phyloP scores from a whole-genome alignment of 1,140 invertebrate genomes.

The Medauroidea extradentata region DNA sequence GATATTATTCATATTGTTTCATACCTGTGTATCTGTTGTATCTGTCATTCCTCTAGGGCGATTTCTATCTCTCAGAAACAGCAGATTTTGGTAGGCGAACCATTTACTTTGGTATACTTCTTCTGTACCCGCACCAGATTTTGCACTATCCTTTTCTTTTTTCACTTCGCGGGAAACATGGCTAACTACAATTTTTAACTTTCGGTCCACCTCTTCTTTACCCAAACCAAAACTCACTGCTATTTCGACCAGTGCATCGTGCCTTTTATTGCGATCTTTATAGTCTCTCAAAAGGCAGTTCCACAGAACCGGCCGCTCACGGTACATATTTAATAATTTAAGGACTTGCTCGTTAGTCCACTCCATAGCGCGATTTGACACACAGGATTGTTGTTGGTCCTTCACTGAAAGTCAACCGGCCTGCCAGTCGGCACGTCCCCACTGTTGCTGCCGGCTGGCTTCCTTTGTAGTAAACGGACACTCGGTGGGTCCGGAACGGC shows the following conservation, averaged over 20 bases:
- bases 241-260: slow-evolving; percentile 20
- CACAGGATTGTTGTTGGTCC: too few relatives aligned
- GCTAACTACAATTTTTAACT: slow-evolving; percentile 21
- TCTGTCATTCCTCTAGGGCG: not conserved
- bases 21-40: slow-evolving; percentile 4
- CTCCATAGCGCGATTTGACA: too few relatives aligned
- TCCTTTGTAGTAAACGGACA: too few relatives aligned
- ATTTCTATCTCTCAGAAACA: slow-evolving; percentile 16
- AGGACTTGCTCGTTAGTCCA: too few relatives aligned
- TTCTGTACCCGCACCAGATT: slow-evolving; percentile 19
- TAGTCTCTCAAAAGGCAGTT: slow-evolving; percentile 7
- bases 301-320: too few relatives aligned
- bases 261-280: slow-evolving; percentile 18
- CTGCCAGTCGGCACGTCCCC: too few relatives aligned
- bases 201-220: slow-evolving; percentile 22
- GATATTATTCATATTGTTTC: not conserved
- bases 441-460: too few relatives aligned
- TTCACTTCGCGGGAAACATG: slow-evolving; percentile 23
- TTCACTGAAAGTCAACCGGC: too few relatives aligned
- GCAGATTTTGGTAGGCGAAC: slow-evolving; percentile 19
- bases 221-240: slow-evolving; percentile 18
- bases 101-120: slow-evolving; percentile 21
- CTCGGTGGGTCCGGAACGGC: too few relatives aligned
- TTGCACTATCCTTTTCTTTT: slow-evolving; percentile 21
- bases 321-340: too few relatives aligned